Evolutionary conservation across 2,797 vertebrate species (phyloP).

Genomic region (Tenualosa thibaudeaui): DNA sequence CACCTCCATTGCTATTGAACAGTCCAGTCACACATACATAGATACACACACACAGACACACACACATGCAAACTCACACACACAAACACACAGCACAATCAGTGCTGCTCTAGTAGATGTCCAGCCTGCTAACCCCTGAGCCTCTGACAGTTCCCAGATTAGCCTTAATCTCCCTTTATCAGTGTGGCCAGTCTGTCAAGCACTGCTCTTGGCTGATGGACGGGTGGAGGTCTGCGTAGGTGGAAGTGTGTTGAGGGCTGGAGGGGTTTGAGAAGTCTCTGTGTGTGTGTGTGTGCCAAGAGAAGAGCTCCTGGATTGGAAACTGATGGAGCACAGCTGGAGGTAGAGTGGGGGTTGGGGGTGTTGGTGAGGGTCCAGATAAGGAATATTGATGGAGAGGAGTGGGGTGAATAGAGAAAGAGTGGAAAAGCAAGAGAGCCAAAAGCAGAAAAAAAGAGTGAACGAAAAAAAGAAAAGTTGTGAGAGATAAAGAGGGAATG

Average conservation of each 20-base stretch:
- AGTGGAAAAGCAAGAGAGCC: neutral
- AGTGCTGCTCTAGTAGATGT: constrained; percentile 1
- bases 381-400: neutral
- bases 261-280: constrained; percentile 32
- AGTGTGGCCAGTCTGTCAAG: constrained; percentile 48
- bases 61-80: neutral
- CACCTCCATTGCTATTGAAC: neutral
- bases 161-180: constrained; percentile 46
- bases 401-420: neutral
- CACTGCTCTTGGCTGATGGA: constrained; percentile 54
- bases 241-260: constrained; percentile 32
- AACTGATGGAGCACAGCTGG: neutral
- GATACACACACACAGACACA: neutral
- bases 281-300: neutral
- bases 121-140: constrained; percentile 36
- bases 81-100: neutral
- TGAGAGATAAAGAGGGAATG: neutral
- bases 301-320: neutral
- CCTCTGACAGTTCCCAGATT: constrained; percentile 24
- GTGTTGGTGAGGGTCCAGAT: neutral
- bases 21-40: neutral
- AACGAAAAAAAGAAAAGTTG: neutral
- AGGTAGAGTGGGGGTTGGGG: too few relatives aligned
- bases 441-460: neutral
- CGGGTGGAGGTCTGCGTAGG: constrained; percentile 46